These are phyloP conservation scores for Iguana delicatissima DNA, from an alignment of 2,797 vertebrate species.

Conservation along the genomic window DNA sequence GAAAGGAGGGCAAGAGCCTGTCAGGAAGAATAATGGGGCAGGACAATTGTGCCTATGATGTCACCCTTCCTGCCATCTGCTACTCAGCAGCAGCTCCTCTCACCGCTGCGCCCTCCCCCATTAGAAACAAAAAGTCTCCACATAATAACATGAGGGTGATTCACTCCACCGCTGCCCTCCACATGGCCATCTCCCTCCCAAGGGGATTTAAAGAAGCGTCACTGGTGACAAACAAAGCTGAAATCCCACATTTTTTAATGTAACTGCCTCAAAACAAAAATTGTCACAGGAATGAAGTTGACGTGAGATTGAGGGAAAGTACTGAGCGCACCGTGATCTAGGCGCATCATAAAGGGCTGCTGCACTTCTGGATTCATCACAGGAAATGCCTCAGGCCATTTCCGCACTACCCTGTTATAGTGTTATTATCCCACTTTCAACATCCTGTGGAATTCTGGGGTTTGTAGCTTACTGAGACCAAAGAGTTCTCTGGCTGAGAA, in stretches of 20 bases:
- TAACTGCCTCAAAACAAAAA: background rate
- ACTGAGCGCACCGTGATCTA: background rate
- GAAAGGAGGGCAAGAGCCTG: slow-evolving; percentile 70
- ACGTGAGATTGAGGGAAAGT: too few species aligned
- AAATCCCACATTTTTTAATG: background rate
- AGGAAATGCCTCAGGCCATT: background rate
- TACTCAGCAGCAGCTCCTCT: slow-evolving; percentile 54
- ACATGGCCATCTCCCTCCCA: background rate
- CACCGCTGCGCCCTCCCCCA: slow-evolving; percentile 14
- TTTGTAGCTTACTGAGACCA: too few species aligned
- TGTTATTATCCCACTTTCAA: too few species aligned
- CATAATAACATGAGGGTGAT: slow-evolving; percentile 15
- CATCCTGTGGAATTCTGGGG: too few species aligned
- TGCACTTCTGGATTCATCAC: background rate
- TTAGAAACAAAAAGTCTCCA: slow-evolving; percentile 4
- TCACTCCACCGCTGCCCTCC: slow-evolving; percentile 1
- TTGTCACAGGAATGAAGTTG: background rate
- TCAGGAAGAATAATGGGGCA: slow-evolving; percentile 73
- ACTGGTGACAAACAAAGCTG: background rate
- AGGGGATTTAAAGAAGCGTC: background rate
- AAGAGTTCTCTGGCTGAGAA: too few species aligned
- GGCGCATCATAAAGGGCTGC: background rate
- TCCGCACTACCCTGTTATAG: too few species aligned
- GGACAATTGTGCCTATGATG: slow-evolving; percentile 74
- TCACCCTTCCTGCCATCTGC: slow-evolving; percentile 80